Conservation (phyloP, 2,113 vertebrate species). For the Struthio camelus region DNA sequence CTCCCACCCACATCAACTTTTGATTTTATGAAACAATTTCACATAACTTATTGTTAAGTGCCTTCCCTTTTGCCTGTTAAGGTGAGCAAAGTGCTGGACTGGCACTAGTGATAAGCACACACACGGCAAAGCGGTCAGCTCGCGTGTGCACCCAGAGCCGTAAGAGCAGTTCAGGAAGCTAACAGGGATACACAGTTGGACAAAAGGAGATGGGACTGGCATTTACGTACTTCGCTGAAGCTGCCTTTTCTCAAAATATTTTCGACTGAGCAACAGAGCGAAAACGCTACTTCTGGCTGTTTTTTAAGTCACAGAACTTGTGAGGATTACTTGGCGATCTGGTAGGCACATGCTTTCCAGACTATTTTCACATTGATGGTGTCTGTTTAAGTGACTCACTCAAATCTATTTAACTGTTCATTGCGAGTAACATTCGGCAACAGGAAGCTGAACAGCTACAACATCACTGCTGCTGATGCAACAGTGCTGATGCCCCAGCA, state of each 20-base stretch:
- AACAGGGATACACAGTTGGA: rapidly evolving
- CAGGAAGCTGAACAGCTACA: neutral
- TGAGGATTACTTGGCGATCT: slow-evolving; percentile 20
- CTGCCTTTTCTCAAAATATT: neutral
- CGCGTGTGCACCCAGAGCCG: rapidly evolving
- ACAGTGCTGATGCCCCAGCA: rapidly evolving
- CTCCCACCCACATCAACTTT: neutral
- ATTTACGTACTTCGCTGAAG: neutral
- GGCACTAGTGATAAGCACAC: neutral
- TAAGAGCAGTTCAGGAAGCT: neutral
- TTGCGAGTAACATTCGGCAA: neutral
- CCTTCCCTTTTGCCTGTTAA: neutral
- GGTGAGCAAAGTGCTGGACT: neutral
- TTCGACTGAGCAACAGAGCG: slow-evolving; percentile 10
- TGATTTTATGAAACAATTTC: neutral
- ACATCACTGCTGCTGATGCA: neutral
- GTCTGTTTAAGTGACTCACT: slow-evolving; percentile 52
- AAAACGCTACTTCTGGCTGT: neutral
- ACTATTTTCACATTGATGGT: slow-evolving; percentile 32
- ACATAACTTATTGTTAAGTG: rapidly evolving
- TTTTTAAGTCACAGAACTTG: slow-evolving; percentile 29
- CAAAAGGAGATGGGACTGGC: rapidly evolving
- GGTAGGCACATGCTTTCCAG: slow-evolving; percentile 48
- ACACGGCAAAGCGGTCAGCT: rapidly evolving
- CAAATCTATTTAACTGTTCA: slow-evolving; percentile 1